Base-by-base conservation (phyloP, 2,797 vertebrate genomes). In the Lithobates sylvaticus region DNA sequence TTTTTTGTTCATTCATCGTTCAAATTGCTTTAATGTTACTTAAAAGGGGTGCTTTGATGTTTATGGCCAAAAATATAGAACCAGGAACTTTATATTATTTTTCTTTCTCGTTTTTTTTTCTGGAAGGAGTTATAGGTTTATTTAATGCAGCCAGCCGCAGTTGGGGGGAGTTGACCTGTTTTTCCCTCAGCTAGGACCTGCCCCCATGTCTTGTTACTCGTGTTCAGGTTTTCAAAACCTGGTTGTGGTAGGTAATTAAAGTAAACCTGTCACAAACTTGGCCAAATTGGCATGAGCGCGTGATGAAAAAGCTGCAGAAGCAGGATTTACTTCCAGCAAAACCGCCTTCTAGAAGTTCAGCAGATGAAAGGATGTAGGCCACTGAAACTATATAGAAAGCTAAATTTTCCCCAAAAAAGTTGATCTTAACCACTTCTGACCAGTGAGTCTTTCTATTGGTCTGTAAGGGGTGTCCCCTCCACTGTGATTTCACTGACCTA, bases 1-100 rank as follows among this genome's bases (percentile, higher is more conserved):
- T 50, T 75, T 85, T 81, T 44, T 78, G 36, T 80, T 81, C 78
- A 81, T 86, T 76, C 84, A 81, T 81, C 78, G 47, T 75, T 81
- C 32, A 68, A 75, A 76, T 75, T 36, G 42, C 76, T 79, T 80
- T 65, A 81, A 73, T 54, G 68, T 71, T 61, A 81, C 69, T 61
- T 72, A 73, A 85, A 67, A 64, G 77, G 65, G 50, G 47, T 72
- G 29, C 44, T 67, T 74, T 80, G 78, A 74, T 75, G 72, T 73
- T 54, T 79, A 61, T 10, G 23, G 84, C 76, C 77, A 85, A 80
- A 71, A 74, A 80, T 64, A 85, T 79, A 85, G 74, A 68, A 64
- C 76, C 42, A 50, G 58, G 65, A 74, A 61, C 70, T 65, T 74
- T 74, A 72, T 39, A 77, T 72, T 81, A 81, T 72, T 78, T 58